Percentiles rank a stretch among this genome's conserved stretches.
Evolutionary conservation across 2,113 vertebrate species (phyloP).

Genomic region (Thunnus maccoyii): DNA sequence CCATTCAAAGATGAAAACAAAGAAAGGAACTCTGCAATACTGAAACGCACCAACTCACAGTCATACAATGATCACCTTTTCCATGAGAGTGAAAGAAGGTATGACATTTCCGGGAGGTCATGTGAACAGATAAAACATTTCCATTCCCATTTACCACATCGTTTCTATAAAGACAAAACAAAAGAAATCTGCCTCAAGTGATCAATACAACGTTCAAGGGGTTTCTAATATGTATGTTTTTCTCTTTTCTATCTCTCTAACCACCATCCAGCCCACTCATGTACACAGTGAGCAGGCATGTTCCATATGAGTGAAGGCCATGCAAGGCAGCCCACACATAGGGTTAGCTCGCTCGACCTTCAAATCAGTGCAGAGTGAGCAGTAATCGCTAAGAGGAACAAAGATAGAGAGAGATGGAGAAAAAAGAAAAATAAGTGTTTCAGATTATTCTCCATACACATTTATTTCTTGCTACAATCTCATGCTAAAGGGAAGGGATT

Average conservation of each 20-base stretch:
- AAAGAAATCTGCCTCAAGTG: not conserved
- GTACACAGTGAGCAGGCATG: slow-evolving; percentile 45
- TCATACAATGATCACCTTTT: slow-evolving; percentile 11
- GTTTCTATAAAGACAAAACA: not conserved
- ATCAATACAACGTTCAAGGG: not conserved
- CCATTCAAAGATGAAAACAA: slow-evolving; percentile 39
- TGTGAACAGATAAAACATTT: slow-evolving; percentile 6
- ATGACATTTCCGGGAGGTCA: slow-evolving; percentile 23
- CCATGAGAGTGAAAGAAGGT: slow-evolving; percentile 8
- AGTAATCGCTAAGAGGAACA: not conserved
- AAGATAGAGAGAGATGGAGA: not conserved
- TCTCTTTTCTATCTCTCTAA: slow-evolving; percentile 37
- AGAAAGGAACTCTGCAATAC: slow-evolving; percentile 15
- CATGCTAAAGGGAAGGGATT: not conserved
- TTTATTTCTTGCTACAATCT: not conserved
- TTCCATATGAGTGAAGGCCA: slow-evolving; percentile 50
- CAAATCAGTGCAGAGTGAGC: slow-evolving; percentile 35
- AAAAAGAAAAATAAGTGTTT: not conserved
- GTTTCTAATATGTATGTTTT: slow-evolving; percentile 11
- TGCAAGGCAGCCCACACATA: slow-evolving; percentile 63
- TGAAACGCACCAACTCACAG: not conserved
- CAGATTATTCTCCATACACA: not conserved
- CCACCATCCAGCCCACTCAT: slow-evolving; percentile 43
- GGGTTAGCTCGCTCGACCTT: slow-evolving; percentile 54
- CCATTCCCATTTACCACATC: slow-evolving; percentile 7